A percentile compares a stretch with the other conserved stretches of the same genome.
Evolutionary conservation across 2,797 vertebrate species (phyloP).

Genomic region (Halcyon leucocephala): DNA sequence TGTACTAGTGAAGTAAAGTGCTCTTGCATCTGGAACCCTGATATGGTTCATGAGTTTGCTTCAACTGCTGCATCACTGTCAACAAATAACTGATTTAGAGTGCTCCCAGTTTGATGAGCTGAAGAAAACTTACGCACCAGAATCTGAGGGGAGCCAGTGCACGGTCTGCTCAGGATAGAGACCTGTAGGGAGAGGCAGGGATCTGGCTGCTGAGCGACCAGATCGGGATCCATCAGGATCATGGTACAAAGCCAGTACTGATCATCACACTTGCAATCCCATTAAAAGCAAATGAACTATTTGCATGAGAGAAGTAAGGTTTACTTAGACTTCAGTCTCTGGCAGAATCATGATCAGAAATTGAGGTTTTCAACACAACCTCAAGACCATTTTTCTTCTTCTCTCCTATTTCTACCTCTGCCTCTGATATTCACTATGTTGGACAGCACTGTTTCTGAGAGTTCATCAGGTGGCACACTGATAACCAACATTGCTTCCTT

Average conservation of each 20-base stretch:
- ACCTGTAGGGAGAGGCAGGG: neutral
- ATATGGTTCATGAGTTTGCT: neutral
- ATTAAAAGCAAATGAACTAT: neutral
- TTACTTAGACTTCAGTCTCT: neutral
- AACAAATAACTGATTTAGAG: neutral
- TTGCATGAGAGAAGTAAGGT: neutral
- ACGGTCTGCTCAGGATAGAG: neutral
- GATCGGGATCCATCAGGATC: neutral
- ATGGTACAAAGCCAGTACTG: neutral
- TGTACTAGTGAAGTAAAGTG: neutral
- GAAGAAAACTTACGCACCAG: neutral
- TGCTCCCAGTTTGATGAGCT: neutral
- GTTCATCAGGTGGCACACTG: neutral
- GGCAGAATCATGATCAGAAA: neutral
- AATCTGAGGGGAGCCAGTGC: neutral
- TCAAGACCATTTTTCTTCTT: neutral
- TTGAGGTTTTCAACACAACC: neutral
- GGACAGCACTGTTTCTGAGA: neutral
- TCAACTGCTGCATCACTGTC: neutral
- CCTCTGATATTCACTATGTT: fast-evolving
- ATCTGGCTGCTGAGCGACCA: neutral
- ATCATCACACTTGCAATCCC: neutral
- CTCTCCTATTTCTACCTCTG: neutral
- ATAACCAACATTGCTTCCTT: neutral
- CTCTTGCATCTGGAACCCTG: neutral